Percentiles rank a stretch among this genome's conserved stretches.
Evolutionary conservation across 2,797 vertebrate species (phyloP).

Genomic region (Myripristis murdjan): DNA sequence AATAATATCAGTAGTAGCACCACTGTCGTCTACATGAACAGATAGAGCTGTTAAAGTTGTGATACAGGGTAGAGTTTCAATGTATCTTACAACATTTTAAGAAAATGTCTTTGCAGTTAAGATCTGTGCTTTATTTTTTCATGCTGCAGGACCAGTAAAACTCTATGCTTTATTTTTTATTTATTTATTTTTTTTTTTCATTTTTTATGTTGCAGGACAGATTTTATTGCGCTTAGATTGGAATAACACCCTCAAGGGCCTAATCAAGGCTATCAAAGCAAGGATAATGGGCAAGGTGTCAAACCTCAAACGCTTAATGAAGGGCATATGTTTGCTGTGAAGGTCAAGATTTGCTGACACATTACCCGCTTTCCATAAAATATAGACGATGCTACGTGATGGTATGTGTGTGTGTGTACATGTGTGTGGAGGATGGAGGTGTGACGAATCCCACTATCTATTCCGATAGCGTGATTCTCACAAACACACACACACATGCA

Average conservation of each 20-base stretch:
- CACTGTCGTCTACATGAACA: too few species aligned
- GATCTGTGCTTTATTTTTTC: too few species aligned
- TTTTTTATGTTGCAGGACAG: constrained; percentile 58
- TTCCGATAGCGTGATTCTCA: constrained; percentile 37
- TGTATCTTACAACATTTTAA: too few species aligned
- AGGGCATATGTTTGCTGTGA: constrained; percentile 53
- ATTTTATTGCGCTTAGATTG: constrained; percentile 71
- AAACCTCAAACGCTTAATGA: constrained; percentile 57
- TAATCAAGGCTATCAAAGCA: constrained; percentile 74
- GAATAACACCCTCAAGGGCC: constrained; percentile 65
- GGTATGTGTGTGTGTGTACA: not conserved
- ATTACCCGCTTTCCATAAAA: constrained; percentile 13
- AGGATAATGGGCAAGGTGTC: constrained; percentile 68
- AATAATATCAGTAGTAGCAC: too few species aligned
- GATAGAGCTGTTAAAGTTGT: too few species aligned
- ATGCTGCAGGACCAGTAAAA: constrained; percentile 57
- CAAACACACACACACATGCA: constrained; percentile 6
- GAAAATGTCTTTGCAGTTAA: too few species aligned
- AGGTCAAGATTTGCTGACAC: constrained; percentile 62
- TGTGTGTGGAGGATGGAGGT: not conserved
- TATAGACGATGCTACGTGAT: not conserved
- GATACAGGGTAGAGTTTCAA: too few species aligned
- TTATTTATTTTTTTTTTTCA: too few species aligned
- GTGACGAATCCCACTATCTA: constrained; percentile 12
- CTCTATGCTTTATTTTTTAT: too few species aligned